These are phyloP conservation scores for Oreortyx pictus DNA, from an alignment of 2,797 vertebrate species.

Conservation along the genomic window DNA sequence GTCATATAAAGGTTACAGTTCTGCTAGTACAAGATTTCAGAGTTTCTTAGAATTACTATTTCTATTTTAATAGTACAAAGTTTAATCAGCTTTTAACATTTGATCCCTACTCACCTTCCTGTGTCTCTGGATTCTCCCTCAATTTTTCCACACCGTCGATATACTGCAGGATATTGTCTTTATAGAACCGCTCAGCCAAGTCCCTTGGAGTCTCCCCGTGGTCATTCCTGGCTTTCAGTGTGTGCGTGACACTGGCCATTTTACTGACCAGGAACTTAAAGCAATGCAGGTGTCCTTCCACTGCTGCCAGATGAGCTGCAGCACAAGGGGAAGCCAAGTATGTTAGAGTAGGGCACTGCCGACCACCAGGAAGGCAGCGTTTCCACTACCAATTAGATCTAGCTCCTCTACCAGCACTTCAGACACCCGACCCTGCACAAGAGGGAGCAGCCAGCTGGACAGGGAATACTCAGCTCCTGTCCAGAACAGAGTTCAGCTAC, in stretches of 20 bases:
- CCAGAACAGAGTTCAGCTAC: not conserved
- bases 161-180: slow-evolving; percentile 78
- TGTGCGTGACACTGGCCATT: slow-evolving; percentile 42
- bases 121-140: slow-evolving; percentile 45
- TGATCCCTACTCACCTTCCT: slow-evolving; percentile 76
- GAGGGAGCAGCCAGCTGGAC: not conserved
- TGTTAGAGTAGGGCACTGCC: not conserved
- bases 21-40: not conserved
- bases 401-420: not conserved
- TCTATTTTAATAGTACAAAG: not conserved
- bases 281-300: slow-evolving; percentile 84
- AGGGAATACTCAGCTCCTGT: not conserved
- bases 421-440: not conserved
- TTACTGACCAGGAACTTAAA: slow-evolving; percentile 82
- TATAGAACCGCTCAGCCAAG: slow-evolving; percentile 81
- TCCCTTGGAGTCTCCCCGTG: slow-evolving; percentile 82
- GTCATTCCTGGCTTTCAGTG: slow-evolving; percentile 81
- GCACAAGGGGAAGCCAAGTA: not conserved
- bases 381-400: not conserved
- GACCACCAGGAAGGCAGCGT: not conserved
- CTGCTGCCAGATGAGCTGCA: slow-evolving; percentile 82
- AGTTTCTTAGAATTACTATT: not conserved
- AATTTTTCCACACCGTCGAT: slow-evolving; percentile 72
- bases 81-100: not conserved
- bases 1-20: not conserved